phyloP scores from a whole-genome alignment of 53 echinoderm and acorn worm species.

The Actinopyga echinites region DNA sequence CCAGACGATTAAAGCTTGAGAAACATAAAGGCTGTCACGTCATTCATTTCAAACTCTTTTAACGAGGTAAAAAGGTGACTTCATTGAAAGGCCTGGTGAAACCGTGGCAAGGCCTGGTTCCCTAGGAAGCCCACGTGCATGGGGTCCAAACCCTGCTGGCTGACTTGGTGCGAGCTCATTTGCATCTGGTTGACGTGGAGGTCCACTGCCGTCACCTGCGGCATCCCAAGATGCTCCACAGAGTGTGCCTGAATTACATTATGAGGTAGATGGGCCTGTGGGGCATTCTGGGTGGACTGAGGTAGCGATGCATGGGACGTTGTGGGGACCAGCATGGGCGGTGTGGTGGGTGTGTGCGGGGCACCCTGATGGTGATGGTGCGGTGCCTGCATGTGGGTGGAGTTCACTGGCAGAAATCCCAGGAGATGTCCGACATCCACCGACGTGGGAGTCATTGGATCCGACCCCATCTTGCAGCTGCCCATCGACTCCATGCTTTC shows the following conservation, averaged over 20 bases:
- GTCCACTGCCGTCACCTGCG: conserved; percentile 57
- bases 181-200: conserved; percentile 66
- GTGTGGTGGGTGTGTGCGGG: conserved; percentile 63
- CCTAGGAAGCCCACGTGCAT: conserved; percentile 69
- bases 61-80: conserved; percentile 31
- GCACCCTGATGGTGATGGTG: conserved; percentile 48
- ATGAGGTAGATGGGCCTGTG: conserved; percentile 80
- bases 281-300: conserved; percentile 69
- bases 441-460: conserved; percentile 70
- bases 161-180: conserved; percentile 49
- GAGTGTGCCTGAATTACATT: conserved; percentile 55
- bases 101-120: conserved; percentile 86
- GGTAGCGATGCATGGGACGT: conserved; percentile 72
- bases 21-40: conserved; percentile 36
- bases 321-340: conserved; percentile 59
- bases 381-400: conserved; percentile 57
- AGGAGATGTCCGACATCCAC: conserved; percentile 89
- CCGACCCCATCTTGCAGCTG: conserved; percentile 61
- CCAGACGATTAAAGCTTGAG: conserved; percentile 26
- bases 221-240: conserved; percentile 59
- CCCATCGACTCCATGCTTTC: conserved; percentile 63
- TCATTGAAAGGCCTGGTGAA: conserved; percentile 99
- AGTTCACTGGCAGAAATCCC: conserved; percentile 76
- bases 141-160: conserved; percentile 59
- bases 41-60: conserved; percentile 12